phyloP scores from a whole-genome alignment of 1,140 invertebrate genomes.

The Meloidogyne floridensis region DNA sequence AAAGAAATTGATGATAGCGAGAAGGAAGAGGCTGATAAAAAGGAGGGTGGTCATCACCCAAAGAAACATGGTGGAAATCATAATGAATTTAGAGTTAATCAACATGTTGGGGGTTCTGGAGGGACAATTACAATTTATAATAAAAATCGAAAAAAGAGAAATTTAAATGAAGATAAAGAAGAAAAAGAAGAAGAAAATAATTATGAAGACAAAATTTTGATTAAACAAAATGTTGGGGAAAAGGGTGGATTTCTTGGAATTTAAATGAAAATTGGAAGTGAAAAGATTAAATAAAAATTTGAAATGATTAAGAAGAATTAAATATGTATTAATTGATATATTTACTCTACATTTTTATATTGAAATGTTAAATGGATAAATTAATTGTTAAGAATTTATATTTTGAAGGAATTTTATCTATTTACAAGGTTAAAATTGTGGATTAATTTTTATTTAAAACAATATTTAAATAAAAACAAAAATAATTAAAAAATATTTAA shows the following conservation, averaged over 20 bases:
- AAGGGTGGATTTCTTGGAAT: too few relatives aligned
- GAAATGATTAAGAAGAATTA: too few relatives aligned
- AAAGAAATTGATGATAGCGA: neutral
- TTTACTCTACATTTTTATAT: too few relatives aligned
- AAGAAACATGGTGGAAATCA: neutral
- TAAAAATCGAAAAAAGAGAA: slow-evolving; percentile 7
- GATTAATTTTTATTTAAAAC: neutral
- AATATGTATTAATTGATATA: too few relatives aligned
- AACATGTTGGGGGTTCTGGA: neutral
- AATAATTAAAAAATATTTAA: neutral
- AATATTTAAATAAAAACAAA: neutral
- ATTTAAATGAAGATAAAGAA: neutral
- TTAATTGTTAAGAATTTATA: too few relatives aligned
- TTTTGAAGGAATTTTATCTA: too few relatives aligned
- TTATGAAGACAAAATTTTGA: neutral
- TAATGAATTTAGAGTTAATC: slow-evolving; percentile 5
- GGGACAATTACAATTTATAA: neutral
- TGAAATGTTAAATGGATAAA: too few relatives aligned
- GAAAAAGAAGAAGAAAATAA: neutral
- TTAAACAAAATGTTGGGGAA: too few relatives aligned
- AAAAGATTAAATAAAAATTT: too few relatives aligned
- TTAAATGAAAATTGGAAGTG: too few relatives aligned
- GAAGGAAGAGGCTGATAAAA: neutral
- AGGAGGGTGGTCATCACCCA: neutral
- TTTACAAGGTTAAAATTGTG: neutral